Base-by-base conservation (phyloP, 1,140 invertebrate genomes). In the Leptoteleia sp. region DNA sequence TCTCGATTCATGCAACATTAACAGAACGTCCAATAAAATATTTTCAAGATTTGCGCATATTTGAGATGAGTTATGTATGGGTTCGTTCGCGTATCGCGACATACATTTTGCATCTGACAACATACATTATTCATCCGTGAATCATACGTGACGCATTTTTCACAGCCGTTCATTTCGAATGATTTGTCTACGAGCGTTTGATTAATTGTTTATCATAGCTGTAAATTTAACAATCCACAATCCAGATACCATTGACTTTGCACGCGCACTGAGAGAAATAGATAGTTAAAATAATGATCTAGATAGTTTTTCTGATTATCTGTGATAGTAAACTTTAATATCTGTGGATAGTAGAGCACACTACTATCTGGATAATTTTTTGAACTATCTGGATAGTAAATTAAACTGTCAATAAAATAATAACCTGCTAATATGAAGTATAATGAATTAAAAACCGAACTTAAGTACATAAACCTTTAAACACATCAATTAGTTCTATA, bases 21-120 rank as follows among this genome's bases (percentile, higher is more conserved):
- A 67, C 54, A 27, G 29, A 43, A 45, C 3, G 40, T 0, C 11
- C 64, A 48, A 55, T 76, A 62, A 68, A 76, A 68, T 68, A 76
- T 68, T 76, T 76, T 43, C 47, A 70, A 68, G 55, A 68, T 64
- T 55, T 19, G 55, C 54, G 19, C 35, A 19, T 40, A 43, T 75
- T 57, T 35, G 35, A 33, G 43, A 61, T 67, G 71, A 75, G 71
- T 75, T 54, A 75, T 54, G 43, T 29, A 40, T 57, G 40, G n/a
- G 9, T 37, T 16, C 22, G 33, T 27, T 19, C 38, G 11, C 47
- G 19, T 13, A 47, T 61, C 57, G 9, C 33, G 12, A 55, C 48
- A 25, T 38, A 25, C 33, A 33, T 57, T 73, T 57, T n/a, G 35
- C 35, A 11, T 57, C 27, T 62, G 67, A 43, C 27, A 61, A 38